Base-by-base conservation (phyloP, 2,113 vertebrate genomes). In the Melanocharis versteri region DNA sequence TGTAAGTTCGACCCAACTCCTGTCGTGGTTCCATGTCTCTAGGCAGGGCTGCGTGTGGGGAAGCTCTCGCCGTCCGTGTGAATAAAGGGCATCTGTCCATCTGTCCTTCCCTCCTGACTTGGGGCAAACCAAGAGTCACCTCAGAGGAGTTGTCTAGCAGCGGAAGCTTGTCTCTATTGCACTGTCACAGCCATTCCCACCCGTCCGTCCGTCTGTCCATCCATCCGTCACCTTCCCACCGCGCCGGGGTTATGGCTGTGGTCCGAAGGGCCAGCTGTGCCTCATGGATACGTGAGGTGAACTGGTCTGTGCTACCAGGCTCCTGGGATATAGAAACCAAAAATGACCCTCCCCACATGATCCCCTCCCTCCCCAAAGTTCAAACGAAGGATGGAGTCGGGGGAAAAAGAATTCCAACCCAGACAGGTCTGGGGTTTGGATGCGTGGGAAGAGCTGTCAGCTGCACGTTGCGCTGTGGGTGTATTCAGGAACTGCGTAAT, bases 151-250 rank as follows among this genome's bases (percentile, higher is more conserved):
- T 92, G 91, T 93, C 94, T 94, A 93, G 95, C 93, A 93, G 92
- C 94, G 72, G 96, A 92, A 83, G 86, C 88, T 96, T 54, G 0
- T 93, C 93, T 87, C 95, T 97, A 97, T 97, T 97, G 97, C 97
- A 97, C 97, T 90, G 89, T 97, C 96, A 95, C 94, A 96, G 95
- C 95, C 92, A 39, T 76, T 89, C 89, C 91, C 95, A 79, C 84
- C 84, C 4, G 10, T 40, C 51, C 27, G 11, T 66, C 77, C 7
- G 9, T 54, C 87, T 68, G 13, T 68, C 89, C 70, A 11, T 62
- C 85, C 70, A 33, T 77, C 72, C 45, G 3, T 65, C 68, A 39
- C 83, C 81, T 87, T 89, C 78, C 90, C 78, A 76, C 75, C 8
- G 2, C 4, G 5, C 68, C 60, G 78, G 77, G 87, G 47, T 92